Evolutionary conservation across 2,888 invertebrate species (phyloP).

Genomic region (Mythimna vitellina): DNA sequence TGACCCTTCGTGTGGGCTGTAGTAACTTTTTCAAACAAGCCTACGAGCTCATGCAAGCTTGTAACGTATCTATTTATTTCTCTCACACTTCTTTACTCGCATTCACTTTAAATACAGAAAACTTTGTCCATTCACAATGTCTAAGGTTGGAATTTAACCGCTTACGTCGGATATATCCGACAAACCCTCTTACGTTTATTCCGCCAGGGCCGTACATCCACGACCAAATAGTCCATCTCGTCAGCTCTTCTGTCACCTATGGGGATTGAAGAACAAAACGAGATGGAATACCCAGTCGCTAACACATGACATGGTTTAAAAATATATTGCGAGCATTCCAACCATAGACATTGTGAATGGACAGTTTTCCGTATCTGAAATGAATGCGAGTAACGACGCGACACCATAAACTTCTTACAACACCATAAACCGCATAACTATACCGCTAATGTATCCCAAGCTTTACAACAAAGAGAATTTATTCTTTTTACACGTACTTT

Average conservation of each 20-base stretch:
- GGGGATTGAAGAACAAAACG: too few relatives aligned
- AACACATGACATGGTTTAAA: too few relatives aligned
- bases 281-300: too few relatives aligned
- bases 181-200: too few relatives aligned
- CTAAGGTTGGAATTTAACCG: background rate
- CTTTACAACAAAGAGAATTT: conserved; percentile 43
- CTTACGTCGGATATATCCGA: too few relatives aligned
- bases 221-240: too few relatives aligned
- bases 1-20: too few relatives aligned
- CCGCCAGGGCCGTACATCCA: too few relatives aligned
- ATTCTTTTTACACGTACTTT: conserved; percentile 46
- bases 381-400: background rate
- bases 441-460: conserved; percentile 39
- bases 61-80: background rate
- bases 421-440: conserved; percentile 36
- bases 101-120: background rate
- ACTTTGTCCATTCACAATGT: background rate
- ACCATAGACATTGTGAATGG: background rate
- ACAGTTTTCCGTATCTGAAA: background rate
- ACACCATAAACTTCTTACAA: conserved; percentile 26
- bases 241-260: too few relatives aligned
- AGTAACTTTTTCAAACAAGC: too few relatives aligned
- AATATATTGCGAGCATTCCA: background rate
- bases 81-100: too few relatives aligned
- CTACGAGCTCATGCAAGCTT: background rate